A percentile compares a stretch with the other conserved stretches of the same genome.
These are phyloP conservation scores for Folsomia candida DNA, from an alignment of 2,888 invertebrate species.

Conservation along the genomic window DNA sequence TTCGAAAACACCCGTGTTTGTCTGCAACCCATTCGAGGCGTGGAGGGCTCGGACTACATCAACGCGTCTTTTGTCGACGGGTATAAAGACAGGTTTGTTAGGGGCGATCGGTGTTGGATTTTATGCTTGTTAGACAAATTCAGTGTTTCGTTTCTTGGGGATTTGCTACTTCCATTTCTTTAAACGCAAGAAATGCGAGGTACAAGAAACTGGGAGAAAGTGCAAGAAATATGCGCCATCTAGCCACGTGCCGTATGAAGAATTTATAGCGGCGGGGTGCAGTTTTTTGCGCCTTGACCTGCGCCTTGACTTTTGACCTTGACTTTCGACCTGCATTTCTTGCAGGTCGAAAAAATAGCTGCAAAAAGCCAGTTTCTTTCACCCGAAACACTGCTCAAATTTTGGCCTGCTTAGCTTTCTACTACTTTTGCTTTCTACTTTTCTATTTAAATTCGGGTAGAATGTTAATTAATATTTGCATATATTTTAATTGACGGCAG, in stretches of 20 bases:
- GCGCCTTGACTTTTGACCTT: too few species aligned
- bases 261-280: too few species aligned
- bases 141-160: too few species aligned
- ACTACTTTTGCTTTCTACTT: background rate
- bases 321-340: too few species aligned
- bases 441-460: background rate
- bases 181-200: too few species aligned
- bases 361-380: background rate
- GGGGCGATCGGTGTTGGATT: background rate
- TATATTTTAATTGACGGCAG: too few species aligned
- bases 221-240: too few species aligned
- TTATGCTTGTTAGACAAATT: too few species aligned
- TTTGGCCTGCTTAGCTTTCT: slow-evolving; percentile 6
- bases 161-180: too few species aligned
- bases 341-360: too few species aligned
- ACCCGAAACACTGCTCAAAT: slow-evolving; percentile 1
- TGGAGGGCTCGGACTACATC: slow-evolving; percentile 96
- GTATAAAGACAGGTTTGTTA: slow-evolving; percentile 60
- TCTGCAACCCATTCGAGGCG: slow-evolving; percentile 80
- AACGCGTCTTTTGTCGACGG: slow-evolving; percentile 98
- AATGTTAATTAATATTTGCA: slow-evolving; percentile 15
- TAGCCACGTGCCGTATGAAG: too few species aligned
- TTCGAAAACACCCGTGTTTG: slow-evolving; percentile 94
- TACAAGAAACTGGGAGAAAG: too few species aligned
- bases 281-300: slow-evolving; percentile 24